These are phyloP conservation scores for Saccostrea cuccullata DNA, from an alignment of 1,140 invertebrate genomes.

Conservation along the genomic window DNA sequence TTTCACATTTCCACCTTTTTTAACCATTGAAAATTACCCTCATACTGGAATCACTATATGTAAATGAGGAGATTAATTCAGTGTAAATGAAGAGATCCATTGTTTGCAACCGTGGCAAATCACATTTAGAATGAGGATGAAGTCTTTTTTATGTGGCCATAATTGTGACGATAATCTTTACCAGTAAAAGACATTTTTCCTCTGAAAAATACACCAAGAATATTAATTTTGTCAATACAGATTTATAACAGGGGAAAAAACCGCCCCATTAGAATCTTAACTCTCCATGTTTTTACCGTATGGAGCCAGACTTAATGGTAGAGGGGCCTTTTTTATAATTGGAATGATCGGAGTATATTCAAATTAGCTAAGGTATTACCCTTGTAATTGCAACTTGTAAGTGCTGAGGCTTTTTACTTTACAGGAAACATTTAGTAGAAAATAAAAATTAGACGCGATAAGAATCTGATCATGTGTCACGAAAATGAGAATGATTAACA, in stretches of 20 bases:
- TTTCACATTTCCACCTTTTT: constrained; percentile 24
- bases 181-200: constrained; percentile 24
- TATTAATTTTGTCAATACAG: constrained; percentile 38
- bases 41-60: constrained; percentile 14
- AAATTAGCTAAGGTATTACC: constrained; percentile 37
- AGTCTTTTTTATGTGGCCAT: constrained; percentile 24
- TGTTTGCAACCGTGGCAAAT: background rate
- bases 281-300: background rate
- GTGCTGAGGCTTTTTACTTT: constrained; percentile 17
- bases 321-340: constrained; percentile 7
- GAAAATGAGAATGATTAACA: constrained; percentile 28
- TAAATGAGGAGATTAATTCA: constrained; percentile 21
- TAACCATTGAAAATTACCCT: constrained; percentile 8
- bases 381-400: constrained; percentile 14
- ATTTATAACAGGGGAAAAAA: constrained; percentile 4
- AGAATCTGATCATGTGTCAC: constrained; percentile 14
- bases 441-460: constrained; percentile 32
- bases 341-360: constrained; percentile 24
- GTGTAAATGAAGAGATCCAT: constrained; percentile 19
- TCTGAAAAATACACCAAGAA: constrained; percentile 27
- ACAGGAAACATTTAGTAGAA: constrained; percentile 28
- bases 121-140: constrained; percentile 3
- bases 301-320: background rate
- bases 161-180: constrained; percentile 27
- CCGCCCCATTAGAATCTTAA: constrained; percentile 22